phyloP scores from a whole-genome alignment of 2,888 invertebrate genomes.

The Phyllotreta cruciferae region DNA sequence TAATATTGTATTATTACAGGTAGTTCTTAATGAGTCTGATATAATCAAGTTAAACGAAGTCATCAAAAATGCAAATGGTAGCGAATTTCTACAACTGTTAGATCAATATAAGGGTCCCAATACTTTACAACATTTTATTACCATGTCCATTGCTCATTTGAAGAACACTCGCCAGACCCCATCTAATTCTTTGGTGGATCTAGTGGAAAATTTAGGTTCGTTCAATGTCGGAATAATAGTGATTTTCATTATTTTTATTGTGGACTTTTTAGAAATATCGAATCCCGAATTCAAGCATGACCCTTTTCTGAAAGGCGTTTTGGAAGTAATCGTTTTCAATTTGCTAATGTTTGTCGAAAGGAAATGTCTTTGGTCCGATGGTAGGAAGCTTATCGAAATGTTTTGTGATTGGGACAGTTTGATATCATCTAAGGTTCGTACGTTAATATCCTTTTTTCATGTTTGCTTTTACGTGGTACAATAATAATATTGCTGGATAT shows the following conservation, averaged over 20 bases:
- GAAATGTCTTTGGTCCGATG: constrained; percentile 30
- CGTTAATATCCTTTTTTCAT: no score
- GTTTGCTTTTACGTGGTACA: no score
- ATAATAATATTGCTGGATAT: no score
- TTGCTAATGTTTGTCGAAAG: constrained; percentile 39
- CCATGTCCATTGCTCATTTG: constrained; percentile 43
- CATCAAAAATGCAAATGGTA: constrained; percentile 33
- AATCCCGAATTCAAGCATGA: constrained; percentile 31
- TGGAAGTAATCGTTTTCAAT: constrained; percentile 46
- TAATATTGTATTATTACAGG: constrained; percentile 5
- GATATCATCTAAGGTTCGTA: constrained; percentile 45
- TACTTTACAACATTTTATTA: constrained; percentile 44
- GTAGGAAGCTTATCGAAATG: constrained; percentile 36
- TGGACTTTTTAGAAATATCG: constrained; percentile 37
- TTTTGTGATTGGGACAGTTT: constrained; percentile 46
- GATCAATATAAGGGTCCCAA: constrained; percentile 37
- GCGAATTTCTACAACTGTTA: constrained; percentile 37
- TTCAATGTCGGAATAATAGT: not conserved
- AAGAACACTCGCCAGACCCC: constrained; percentile 27
- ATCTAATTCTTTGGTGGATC: constrained; percentile 29
- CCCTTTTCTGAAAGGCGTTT: constrained; percentile 35
- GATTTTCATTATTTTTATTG: not conserved
- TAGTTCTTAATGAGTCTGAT: constrained; percentile 41
- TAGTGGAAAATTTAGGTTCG: constrained; percentile 43
- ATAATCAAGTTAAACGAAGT: constrained; percentile 37